Base-by-base conservation (phyloP, 2,797 vertebrate species). In the Poliocrania exsul region DNA sequence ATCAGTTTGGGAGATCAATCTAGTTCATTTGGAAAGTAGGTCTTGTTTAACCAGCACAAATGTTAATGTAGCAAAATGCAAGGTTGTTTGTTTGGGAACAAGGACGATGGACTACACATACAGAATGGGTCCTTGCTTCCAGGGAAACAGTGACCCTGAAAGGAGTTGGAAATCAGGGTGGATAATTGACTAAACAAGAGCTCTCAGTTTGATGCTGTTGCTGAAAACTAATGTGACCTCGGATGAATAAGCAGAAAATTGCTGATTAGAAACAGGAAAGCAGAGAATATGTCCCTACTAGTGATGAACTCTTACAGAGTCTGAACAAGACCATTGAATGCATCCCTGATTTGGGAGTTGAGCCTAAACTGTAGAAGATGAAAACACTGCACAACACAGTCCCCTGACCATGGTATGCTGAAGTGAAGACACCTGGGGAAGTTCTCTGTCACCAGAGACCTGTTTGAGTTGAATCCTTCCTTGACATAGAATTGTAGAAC, bases 41-140 rank as follows among this genome's bases (percentile, higher is more conserved):
- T 79, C 42, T 83, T 92, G 19, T 92, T 92, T 87, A 86, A 87
- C 42, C n/a, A 87, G 46, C 29, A 73, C 19, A 77, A 69, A 95
- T 81, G 26, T 57, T 92, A 74, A 88, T 62, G 46, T 35, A 86
- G 61, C 26, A 47, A 81, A 84, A 66, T 74, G 25, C 61, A 87
- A 93, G 31, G 50, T 65, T 11, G 1, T 50, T 26, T 46, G 16
- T 82, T 80, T 91, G 57, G 67, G 46, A 91, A 33, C 18, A 71
- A 82, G 58, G 64, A 69, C 1, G 1, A 35, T 13, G 53, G 49
- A 33, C 31, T 70, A 60, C 21, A n/a, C 23, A 26, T 1, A 5
- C 47, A 50, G 71, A 72, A 18, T 1, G 1, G 20, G 29, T 85
- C 50, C n/a, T 70, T 75, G 14, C 67, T 93, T 88, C 44, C 64